A percentile compares a stretch with the other conserved stretches of the same genome.
Evolutionary conservation across 2,113 vertebrate genomes (phyloP).

Genomic region (Sisor rabdophorus): DNA sequence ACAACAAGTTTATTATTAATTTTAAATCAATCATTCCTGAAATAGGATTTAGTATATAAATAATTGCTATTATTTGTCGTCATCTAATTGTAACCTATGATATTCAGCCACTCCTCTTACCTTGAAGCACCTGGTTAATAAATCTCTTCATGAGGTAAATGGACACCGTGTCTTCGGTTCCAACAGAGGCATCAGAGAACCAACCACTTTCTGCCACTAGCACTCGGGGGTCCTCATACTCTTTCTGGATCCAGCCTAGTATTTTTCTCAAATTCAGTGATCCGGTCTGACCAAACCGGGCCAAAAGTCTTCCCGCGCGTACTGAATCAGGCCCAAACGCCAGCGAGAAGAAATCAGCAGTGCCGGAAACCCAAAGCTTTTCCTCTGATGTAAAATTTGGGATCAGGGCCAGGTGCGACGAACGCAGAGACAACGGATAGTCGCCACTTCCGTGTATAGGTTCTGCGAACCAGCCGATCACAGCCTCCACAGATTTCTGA

Average conservation of each 20-base stretch:
- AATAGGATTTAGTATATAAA: neutral
- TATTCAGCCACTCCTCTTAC: slow-evolving; percentile 57
- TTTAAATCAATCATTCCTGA: neutral
- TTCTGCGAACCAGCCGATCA: slow-evolving; percentile 90
- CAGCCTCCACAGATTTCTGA: slow-evolving; percentile 82
- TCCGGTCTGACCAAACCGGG: slow-evolving; percentile 74
- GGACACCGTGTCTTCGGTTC: slow-evolving; percentile 82
- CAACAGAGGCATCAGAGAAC: slow-evolving; percentile 83
- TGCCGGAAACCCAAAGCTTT: slow-evolving; percentile 74
- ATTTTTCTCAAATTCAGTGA: slow-evolving; percentile 78
- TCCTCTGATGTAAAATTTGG: slow-evolving; percentile 78
- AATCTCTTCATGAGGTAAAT: slow-evolving; percentile 92
- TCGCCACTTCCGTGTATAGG: slow-evolving; percentile 85
- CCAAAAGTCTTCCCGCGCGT: slow-evolving; percentile 67
- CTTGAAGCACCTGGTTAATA: slow-evolving; percentile 88
- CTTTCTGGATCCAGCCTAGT: slow-evolving; percentile 86
- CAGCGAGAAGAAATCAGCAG: slow-evolving; percentile 91
- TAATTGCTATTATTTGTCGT: neutral
- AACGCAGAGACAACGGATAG: slow-evolving; percentile 80
- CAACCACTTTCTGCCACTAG: slow-evolving; percentile 89
- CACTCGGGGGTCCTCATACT: slow-evolving; percentile 79
- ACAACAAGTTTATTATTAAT: neutral
- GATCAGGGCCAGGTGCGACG: slow-evolving; percentile 59
- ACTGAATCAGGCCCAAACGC: slow-evolving; percentile 93
- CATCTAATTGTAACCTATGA: neutral